Evolutionary conservation across 2,113 vertebrate genomes (phyloP), one percentile per base, ranked within the genome.

Genomic region (Cyanoliseus patagonus): DNA sequence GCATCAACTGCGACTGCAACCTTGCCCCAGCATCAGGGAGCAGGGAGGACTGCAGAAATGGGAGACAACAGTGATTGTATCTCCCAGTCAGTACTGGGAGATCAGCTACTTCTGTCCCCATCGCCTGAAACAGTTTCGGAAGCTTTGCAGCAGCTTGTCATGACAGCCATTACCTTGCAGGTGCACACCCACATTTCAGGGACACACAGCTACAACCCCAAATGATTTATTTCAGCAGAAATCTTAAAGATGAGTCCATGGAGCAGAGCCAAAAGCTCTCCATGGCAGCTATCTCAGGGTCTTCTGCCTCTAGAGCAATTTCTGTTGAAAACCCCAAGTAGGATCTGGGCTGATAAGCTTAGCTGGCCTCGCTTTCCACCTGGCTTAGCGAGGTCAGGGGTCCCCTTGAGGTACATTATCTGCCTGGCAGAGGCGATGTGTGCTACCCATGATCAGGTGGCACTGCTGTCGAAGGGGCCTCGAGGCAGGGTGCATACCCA

Each of bases 371-470:
- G 27, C 11, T 20, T 70, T 67, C 41, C 23, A 55, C 42, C 22
- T 68, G 52, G 24, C 16, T 59, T 61, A 53, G 14, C 27, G 51
- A 62, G 17, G 47, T 11, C 33, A 78, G 7, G 3, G 8, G 14
- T 47, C 2, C 3, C 17, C 33, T 77, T n/a, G 51, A 67, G 59
- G 13, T 19, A 5, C 12, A 10, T 52, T 39, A 12, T 6, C 17
- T 4, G 5, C 24, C 59, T 52, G 39, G 42, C 14, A 20, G n/a
- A 59, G 9, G 22, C 7, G 9, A 5, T 19, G 8, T 0, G 0
- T n/a, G 27, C 74, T 35, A 13, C 31, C 77, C 49, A 3, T 11
- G 37, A 7, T 4, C 9, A 13, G 28, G 14, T 25, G n/a, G 15
- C 52, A 44, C 46, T 25, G 19, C 31, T 5, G 0, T 13, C 76